Evolutionary conservation across 1,140 invertebrate genomes (phyloP), one percentile per base, ranked within the genome.

Genomic region (Formica selysi): DNA sequence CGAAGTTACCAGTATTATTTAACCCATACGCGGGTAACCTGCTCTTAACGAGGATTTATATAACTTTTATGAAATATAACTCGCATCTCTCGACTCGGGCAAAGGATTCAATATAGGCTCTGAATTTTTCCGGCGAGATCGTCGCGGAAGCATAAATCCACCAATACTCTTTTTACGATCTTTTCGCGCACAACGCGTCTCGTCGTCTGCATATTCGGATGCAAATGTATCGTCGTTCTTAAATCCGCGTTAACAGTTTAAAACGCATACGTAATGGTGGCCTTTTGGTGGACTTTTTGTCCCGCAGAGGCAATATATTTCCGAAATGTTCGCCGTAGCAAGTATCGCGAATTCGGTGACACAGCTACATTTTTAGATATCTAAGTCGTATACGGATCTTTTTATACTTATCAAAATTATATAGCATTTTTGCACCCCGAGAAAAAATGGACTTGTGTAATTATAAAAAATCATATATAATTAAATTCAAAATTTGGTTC

Each of bases 41-140:
- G 79, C 68, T 41, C 68, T 83, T 83, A 74, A 83, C 68, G 38
- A 62, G 38, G 48, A 83, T 83, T 83, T 83, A 83, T 83, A 83
- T 29, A 41, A 38, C 79, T 74, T 36, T 59, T 62, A 32, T 57
- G 67, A 73, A 29, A 71, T 57, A 41, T 26, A 38, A 32, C 32
- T 32, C 67, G 22, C 19, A 10, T 83, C 79, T 73, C 64, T 51
- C 48, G 44, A 22, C 22, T 59, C 51, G 36, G 13, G 38, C 26
- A 36, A 3, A 44, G 22, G 38, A 61, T 61, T 29, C 68, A 19
- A 73, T 73, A 81, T 19, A 13, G 29, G 2, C 32, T 26, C n/a
- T 44, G 38, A 62, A 61, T 74, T 83, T 83, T 83, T 64, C 68
- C 38, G 19, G 36, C 16, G 19, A 73, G 11, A 32, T 5, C 54